Percentiles rank a stretch among this genome's conserved stretches.
Conservation (phyloP, 2,888 invertebrate genomes). For the Osedax frankpressi region DNA sequence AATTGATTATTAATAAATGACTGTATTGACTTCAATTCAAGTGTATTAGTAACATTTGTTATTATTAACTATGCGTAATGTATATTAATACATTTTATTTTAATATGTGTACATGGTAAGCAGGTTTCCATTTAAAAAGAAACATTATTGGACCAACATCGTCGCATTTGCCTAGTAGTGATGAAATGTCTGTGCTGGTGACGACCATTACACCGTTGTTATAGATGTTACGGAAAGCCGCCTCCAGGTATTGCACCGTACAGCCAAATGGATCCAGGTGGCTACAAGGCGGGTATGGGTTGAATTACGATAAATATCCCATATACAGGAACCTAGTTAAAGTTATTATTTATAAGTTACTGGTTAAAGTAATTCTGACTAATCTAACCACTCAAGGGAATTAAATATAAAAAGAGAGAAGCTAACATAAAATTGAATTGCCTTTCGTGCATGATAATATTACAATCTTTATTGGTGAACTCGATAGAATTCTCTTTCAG, state of each 20-base stretch:
- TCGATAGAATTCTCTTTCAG: no score
- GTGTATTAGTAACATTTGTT: no score
- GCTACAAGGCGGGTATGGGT: constrained; percentile 19
- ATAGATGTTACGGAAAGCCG: constrained; percentile 34
- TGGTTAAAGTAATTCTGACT: not conserved
- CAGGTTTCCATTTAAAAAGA: no score
- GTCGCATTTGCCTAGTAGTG: constrained; percentile 35
- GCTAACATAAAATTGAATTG: constrained; percentile 24
- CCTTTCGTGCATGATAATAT: constrained; percentile 20
- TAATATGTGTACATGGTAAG: no score
- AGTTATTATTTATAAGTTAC: not conserved
- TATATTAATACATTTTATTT: no score
- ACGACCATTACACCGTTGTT: constrained; percentile 35
- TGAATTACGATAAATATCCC: no score
- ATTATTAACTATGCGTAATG: no score
- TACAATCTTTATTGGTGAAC: constrained; percentile 13
- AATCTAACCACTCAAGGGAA: no score
- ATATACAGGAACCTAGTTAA: no score
- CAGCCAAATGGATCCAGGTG: constrained; percentile 33
- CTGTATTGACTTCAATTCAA: no score
- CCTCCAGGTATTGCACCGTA: constrained; percentile 32
- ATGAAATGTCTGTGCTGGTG: constrained; percentile 35
- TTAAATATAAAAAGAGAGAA: no score
- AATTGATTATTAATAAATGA: no score
- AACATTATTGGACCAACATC: constrained; percentile 28